Evolutionary conservation across 2,797 vertebrate species (phyloP).

Genomic region (Trachops cirrhosus): DNA sequence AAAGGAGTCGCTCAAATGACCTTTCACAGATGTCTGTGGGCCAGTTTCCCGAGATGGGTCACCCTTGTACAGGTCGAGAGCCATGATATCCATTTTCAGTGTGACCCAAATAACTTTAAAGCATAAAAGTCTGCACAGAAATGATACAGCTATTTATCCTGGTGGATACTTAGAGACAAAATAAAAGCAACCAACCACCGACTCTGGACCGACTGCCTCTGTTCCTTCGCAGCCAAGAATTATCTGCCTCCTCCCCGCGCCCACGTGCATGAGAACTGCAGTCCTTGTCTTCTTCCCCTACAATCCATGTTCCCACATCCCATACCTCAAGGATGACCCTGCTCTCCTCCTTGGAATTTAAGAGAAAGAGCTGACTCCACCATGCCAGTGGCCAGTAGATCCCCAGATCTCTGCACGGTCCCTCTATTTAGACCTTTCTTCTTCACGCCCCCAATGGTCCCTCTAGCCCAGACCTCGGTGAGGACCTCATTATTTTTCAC

Average conservation of each 20-base stretch:
- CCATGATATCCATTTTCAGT: neutral
- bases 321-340: neutral
- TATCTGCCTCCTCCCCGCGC: neutral
- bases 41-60: neutral
- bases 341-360: neutral
- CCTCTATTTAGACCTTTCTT: neutral
- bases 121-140: neutral
- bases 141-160: neutral
- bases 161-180: neutral
- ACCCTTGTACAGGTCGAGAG: neutral
- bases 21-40: neutral
- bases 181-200: neutral
- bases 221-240: neutral
- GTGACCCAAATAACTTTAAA: neutral
- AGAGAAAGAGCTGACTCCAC: neutral
- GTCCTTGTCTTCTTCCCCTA: neutral
- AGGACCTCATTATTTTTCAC: neutral
- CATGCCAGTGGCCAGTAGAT: rapidly evolving
- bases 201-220: neutral
- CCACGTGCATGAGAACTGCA: neutral
- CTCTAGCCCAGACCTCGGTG: neutral
- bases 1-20: neutral
- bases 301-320: neutral
- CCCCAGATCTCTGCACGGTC: neutral
- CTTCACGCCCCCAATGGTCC: neutral